Evolutionary conservation across 2,888 invertebrate species (phyloP), one percentile per base, ranked within the genome.

Genomic region (Galerucella nymphaeae): DNA sequence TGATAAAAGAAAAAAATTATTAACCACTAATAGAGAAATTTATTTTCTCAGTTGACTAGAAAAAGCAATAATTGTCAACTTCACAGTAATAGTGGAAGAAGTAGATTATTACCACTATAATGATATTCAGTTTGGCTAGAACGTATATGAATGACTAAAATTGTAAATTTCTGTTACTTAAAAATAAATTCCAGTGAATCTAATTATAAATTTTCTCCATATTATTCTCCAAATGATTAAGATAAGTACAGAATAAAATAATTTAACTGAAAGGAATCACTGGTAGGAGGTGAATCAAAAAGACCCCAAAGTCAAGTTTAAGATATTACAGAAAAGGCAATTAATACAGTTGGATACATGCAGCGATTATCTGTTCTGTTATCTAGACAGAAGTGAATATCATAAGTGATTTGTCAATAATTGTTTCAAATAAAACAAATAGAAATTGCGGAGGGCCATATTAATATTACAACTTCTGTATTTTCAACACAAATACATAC

Each of bases 351-450:
- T 64, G 69, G 66, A 75, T 76, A 79, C 66, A 70, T 66, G 66
- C 3, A 18, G 41, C 18, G 77, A 81, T 80, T 80, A 81, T 81
- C 81, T 77, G 76, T 13, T 76, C 78, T 83, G 82, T 85, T 85
- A 85, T 85, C 85, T 82, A 76, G 76, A 79, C 80, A 82, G 84
- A 83, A 83, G 82, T 85, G 83, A 84, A 83, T 79, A 78, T 83
- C 82, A 85, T 79, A 81, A 86, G 86, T 86, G 86, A 86, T 86
- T 85, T 86, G 86, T 86, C 83, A 86, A 86, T 85, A 86, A 85
- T 86, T 85, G 83, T 83, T 83, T 82, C 82, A 84, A 83, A 84
- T 83, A 83, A 82, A 85, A 84, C 83, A 85, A 85, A 86, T 84
- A 86, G 14, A 67, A 80, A 77, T 77, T 79, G 78, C 79, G 77